Base-by-base conservation (phyloP, 2,888 invertebrate genomes). In the Mesoligia furuncula region DNA sequence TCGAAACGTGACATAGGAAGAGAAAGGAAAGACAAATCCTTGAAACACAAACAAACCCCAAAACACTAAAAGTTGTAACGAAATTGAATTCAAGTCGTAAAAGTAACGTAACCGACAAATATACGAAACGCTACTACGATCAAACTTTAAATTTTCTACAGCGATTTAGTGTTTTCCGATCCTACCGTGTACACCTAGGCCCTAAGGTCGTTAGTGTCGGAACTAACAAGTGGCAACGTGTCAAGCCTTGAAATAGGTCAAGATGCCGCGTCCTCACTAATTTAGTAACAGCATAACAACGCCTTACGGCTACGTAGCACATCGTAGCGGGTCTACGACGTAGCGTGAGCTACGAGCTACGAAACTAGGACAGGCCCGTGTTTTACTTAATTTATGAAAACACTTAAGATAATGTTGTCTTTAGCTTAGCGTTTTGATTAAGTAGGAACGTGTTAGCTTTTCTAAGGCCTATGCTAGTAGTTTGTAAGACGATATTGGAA, bases 231-330 rank as follows among this genome's bases (percentile, higher is more conserved):
- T 90, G 90, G 88, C 90, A 90, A 92, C 93, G 90, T 92, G 93
- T 91, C 88, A 88, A 84, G 90, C 90, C 89, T 89, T 91, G 89
- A 93, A 94, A 90, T 94, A 91, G 94, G 94, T 94, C 94, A 94
- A 94, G 94, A 93, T 90, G 91, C 90, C 91, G 86, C 92, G 93
- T 93, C 90, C 90, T 90, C 92, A 89, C 90, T 93, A 93, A 94
- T 94, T 92, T 91, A 91, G 92, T 93, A 91, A 94, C 90, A 83
- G 91, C 88, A 87, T 93, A 92, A 92, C 92, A 90, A 90, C 91
- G 92, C 92, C 94, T 92, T 90, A 86, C 90, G 92, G 94, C 93
- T 92, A 92, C 88, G 90, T 80, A 83, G 87, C 86, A 85, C 86
- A 45, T 70, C 87, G 89, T 89, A 89, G 87, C 84, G 80, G 75